A percentile compares a stretch with the other conserved stretches of the same genome.
Conservation (phyloP, 2,113 vertebrate species). For the Mirza zaza region DNA sequence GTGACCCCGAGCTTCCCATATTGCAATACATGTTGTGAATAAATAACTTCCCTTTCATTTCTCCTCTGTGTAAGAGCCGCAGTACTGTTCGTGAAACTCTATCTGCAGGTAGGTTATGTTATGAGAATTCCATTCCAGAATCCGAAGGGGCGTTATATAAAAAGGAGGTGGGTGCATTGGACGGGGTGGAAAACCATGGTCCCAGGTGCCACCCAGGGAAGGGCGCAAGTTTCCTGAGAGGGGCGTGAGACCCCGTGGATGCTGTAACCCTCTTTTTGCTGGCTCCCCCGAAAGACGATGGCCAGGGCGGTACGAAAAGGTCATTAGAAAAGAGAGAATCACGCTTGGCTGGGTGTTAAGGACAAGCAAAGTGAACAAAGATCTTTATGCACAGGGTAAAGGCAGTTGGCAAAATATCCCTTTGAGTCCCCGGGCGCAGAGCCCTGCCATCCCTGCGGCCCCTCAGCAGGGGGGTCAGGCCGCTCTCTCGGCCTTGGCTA, state of each 20-base stretch:
- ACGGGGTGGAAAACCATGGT: background rate
- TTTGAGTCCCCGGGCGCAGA: background rate
- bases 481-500: background rate
- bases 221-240: background rate
- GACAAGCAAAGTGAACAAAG: background rate
- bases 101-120: no score
- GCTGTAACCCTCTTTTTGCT: no score
- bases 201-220: background rate
- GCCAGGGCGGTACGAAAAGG: rapidly evolving
- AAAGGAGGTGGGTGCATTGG: background rate
- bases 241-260: background rate
- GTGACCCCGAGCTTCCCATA: background rate
- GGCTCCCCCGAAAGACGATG: background rate
- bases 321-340: background rate
- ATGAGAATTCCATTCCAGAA: background rate
- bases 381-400: background rate
- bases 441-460: background rate
- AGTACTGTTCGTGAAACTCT: background rate
- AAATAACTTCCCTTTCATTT: no score
- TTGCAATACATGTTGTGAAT: background rate
- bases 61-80: background rate
- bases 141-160: background rate
- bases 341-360: background rate
- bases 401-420: background rate
- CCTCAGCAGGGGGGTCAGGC: background rate